Percentiles rank a stretch among this genome's conserved stretches.
Evolutionary conservation across 2,113 vertebrate genomes (phyloP).

Genomic region (Onychorhynchus coronatus): DNA sequence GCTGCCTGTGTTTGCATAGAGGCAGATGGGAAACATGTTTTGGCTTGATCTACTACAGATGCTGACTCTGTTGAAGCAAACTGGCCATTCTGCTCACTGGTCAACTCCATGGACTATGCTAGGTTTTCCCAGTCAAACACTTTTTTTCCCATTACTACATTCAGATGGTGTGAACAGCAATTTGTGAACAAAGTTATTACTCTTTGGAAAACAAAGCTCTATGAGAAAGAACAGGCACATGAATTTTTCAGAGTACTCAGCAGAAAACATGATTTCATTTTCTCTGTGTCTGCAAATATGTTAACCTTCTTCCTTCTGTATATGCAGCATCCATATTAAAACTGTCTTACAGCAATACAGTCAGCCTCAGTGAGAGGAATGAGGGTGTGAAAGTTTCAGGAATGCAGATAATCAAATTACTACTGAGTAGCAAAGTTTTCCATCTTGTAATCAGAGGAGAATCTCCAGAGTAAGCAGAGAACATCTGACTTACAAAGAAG

Average conservation of each 20-base stretch:
- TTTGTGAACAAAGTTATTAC: not conserved
- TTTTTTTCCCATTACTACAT: not conserved
- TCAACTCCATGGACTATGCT: fast-evolving
- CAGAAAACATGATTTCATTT: not conserved
- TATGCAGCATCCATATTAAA: not conserved
- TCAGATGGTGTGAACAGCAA: not conserved
- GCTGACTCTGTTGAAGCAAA: not conserved
- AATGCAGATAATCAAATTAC: not conserved
- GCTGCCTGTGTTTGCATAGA: not conserved
- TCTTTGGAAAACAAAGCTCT: not conserved
- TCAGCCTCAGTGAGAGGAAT: not conserved
- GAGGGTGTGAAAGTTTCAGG: not conserved
- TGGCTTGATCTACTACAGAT: not conserved
- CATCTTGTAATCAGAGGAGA: not conserved
- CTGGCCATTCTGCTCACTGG: not conserved
- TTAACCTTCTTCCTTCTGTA: not conserved
- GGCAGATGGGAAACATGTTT: not conserved
- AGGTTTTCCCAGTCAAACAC: not conserved
- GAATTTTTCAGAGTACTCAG: not conserved
- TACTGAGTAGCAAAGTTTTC: not conserved
- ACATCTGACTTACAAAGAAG: not conserved
- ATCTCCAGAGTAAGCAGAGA: not conserved
- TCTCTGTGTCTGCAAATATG: not conserved
- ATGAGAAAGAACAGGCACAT: not conserved
- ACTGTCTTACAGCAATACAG: not conserved